A percentile compares a stretch with the other conserved stretches of the same genome.
phyloP scores from a whole-genome alignment of 2,113 vertebrate species.

The Euleptes europaea region DNA sequence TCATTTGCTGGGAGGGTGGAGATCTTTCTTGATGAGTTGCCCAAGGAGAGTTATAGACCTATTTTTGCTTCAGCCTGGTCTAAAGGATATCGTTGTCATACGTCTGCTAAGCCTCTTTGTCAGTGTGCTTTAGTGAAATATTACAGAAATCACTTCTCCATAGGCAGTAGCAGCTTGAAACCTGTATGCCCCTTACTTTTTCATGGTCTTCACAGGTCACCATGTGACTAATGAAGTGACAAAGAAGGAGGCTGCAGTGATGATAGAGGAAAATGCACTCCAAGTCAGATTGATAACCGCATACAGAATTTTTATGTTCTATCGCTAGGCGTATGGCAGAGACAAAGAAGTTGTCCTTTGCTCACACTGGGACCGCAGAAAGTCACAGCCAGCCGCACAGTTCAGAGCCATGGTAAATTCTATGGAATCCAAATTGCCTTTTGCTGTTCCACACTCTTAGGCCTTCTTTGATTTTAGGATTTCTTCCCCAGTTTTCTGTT shows the following conservation, averaged over 20 bases:
- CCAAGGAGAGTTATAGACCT: conserved; percentile 18
- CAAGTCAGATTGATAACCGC: not conserved
- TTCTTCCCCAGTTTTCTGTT: not conserved
- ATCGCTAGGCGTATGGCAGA: accelerated
- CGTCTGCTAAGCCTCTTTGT: not conserved
- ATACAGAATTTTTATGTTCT: accelerated
- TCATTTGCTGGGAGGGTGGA: conserved; percentile 17
- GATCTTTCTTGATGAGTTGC: not conserved
- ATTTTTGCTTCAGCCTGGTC: not conserved
- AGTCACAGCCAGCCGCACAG: not conserved
- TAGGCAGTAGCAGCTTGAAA: not conserved
- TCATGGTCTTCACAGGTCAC: not conserved
- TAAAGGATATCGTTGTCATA: not conserved
- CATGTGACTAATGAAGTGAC: conserved; percentile 26
- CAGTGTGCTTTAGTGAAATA: not conserved
- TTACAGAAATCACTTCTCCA: conserved; percentile 12
- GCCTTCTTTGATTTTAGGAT: not conserved
- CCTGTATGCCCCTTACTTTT: not conserved
- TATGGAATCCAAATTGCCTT: not conserved
- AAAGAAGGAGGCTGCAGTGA: not conserved
- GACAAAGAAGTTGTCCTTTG: not conserved
- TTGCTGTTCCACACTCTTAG: accelerated
- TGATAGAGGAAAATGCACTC: not conserved
- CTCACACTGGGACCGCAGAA: accelerated
- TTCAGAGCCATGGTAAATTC: not conserved